Base-by-base conservation (phyloP, 2,888 invertebrate genomes). In the Ormia ochracea region DNA sequence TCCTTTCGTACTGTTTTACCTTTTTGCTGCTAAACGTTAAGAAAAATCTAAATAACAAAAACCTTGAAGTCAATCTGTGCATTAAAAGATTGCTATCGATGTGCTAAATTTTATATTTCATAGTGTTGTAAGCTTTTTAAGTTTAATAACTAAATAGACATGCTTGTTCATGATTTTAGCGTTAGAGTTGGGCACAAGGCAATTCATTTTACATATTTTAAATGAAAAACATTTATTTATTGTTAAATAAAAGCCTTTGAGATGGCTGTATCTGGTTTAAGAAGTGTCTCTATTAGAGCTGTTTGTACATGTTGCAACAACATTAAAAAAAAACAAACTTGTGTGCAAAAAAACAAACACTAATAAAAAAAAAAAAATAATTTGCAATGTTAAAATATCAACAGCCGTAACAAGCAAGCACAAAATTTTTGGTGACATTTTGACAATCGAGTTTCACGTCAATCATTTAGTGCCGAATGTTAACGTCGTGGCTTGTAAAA, bases 11-110 rank as follows among this genome's bases (percentile, higher is more conserved):
- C 19, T 38, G 45, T 72, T 70, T 58, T 38, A 17, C 36, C 41
- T 70, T 65, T 45, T 68, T 56, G 73, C 74, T 41, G 36, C 56
- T 50, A 61, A 56, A 80, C 80, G 72, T 76, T 72, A 80, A 73
- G 63, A 36, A 73, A 28, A 74, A 72, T 76, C 63, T 52, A 76
- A 73, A 58, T 52, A 66, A 45, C 28, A 61, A 68, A 80, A 80
- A 80, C 80, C 80, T 80, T 80, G 80, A 80, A 80, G 80, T 76
- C 80, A 80, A 80, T 80, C 80, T 73, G 36, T 63, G 72, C 63
- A 73, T 73, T 73, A 45, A 68, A 56, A 68, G 80, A 80, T 80
- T 80, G 56, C 63, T 61, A 80, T 80, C 80, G 76, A 63, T 73
- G 76, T 73, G 72, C 80, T 76, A 80, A 80, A 76, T 80, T 73